Base-by-base conservation (phyloP, 2,113 vertebrate species). In the Prunella fulvescens region DNA sequence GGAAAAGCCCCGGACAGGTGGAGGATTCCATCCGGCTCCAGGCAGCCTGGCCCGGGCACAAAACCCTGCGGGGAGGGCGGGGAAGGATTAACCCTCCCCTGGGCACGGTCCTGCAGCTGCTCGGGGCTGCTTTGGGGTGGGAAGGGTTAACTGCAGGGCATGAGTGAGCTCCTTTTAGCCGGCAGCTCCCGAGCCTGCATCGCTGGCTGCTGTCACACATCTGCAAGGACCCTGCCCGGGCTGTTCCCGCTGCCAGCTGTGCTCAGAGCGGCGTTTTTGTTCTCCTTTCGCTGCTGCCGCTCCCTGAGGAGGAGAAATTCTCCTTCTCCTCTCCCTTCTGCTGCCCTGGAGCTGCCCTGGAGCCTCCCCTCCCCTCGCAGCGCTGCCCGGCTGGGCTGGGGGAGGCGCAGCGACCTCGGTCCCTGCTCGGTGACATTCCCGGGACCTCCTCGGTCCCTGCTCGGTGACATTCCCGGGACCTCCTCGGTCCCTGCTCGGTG, bases 1-100 rank as follows among this genome's bases (percentile, higher is more conserved):
- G 66, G 82, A 93, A 77, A 94, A 92, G 3, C 50, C 89, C 90
- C 81, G 20, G 4, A 81, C 92, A 95, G 94, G 94, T 93, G 91
- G 83, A 94, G 76, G 88, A 90, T 95, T 95, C 93, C 95, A 89
- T 35, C 71, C 26, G 94, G 96, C 81, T 56, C 19, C 87, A n/a
- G 9, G 5, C 23, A 42, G 93, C 6, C 90, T 87, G 91, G 87
- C 92, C 78, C 39, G 60, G 33, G 23, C 88, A 77, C 37, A 33
- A 50, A 78, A 25, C 33, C 66, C 74, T 3, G 33, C 2, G 0
- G 84, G 50, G 54, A 62, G 26, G 31, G 54, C 45, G 35, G 26
- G 22, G 37, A 12, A 19, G 72, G 28, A 13, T 91, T 93, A 73
- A 87, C 87, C 86, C 61, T 77, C 9, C 12, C 0, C 9, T 11